Base-by-base conservation (phyloP, 2,797 vertebrate species). In the Parauchenoglanis ngamensis region DNA sequence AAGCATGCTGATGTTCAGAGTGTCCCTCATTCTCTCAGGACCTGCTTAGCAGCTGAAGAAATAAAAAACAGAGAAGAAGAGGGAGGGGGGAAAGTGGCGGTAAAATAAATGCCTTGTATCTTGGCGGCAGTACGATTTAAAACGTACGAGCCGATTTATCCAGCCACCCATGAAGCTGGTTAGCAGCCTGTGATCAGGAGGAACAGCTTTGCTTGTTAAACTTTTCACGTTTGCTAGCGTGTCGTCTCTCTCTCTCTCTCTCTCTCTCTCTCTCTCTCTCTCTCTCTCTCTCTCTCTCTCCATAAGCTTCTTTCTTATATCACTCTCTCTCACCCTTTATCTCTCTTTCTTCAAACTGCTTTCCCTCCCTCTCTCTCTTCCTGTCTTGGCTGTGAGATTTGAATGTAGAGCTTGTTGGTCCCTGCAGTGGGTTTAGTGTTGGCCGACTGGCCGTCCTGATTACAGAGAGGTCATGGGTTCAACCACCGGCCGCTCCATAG, bases 141-240 rank as follows among this genome's bases (percentile, higher is more conserved):
- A 91, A 89, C 90, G 91, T 87, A 92, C 91, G 92, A 90, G 91
- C 79, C 85, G 90, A 88, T 91, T 90, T 90, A 90, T 95, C 95
- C 97, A 99, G 96, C 97, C 98, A 97, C 97, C 97, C 98, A 97
- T 98, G 98, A 98, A 98, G 97, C 97, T 98, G 97, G 98, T 99
- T 98, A 98, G 97, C 97, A 97, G 97, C 96, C 97, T 97, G 96
- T 96, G 97, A 98, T 99, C 98, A 98, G 98, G 97, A 98, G 97
- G 96, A 97, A 98, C 96, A 97, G 97, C 97, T 98, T 98, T 98
- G 97, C 97, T 96, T 98, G 97, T 98, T 99, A 98, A 98, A 99
- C 98, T 99, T 98, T 98, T 98, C 98, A 98, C 98, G 97, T 98
- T 96, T 97, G 91, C 91, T 68, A 94, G 95, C 94, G 93, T 92